These are phyloP conservation scores for Adelges cooleyi DNA, from an alignment of 1,140 invertebrate genomes.

Conservation along the genomic window DNA sequence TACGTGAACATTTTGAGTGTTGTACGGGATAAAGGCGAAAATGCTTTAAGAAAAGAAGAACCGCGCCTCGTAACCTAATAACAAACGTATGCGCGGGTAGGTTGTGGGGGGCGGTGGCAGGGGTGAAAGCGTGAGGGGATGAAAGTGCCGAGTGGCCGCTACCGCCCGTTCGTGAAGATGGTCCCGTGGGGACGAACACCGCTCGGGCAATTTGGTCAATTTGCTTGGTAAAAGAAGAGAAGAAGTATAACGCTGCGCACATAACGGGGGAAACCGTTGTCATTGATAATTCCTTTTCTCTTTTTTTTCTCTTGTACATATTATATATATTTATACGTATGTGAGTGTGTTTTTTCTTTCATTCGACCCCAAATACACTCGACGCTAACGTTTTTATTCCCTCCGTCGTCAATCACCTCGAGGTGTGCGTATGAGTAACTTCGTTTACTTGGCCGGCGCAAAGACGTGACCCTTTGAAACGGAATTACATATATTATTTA, in stretches of 20 bases:
- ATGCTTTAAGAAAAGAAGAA: slow-evolving; percentile 17
- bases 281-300: slow-evolving; percentile 24
- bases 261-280: slow-evolving; percentile 23
- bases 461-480: no score
- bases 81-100: background rate
- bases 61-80: slow-evolving; percentile 18
- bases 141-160: slow-evolving; percentile 24
- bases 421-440: no score
- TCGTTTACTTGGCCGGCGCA: no score
- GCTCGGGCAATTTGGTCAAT: slow-evolving; percentile 25
- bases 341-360: slow-evolving; percentile 15
- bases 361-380: background rate
- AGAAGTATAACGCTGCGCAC: background rate
- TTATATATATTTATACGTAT: no score
- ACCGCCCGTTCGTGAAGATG: background rate
- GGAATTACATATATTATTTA: no score
- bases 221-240: slow-evolving; percentile 20
- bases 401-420: slow-evolving; percentile 18
- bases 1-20: no score
- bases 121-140: slow-evolving; percentile 16
- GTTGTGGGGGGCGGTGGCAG: no score
- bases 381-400: slow-evolving; percentile 22
- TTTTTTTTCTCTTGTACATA: background rate
- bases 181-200: slow-evolving; percentile 1
- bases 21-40: slow-evolving; percentile 15